These are phyloP conservation scores for Pteronotus mesoamericanus DNA, from an alignment of 2,797 vertebrate genomes.

Conservation along the genomic window DNA sequence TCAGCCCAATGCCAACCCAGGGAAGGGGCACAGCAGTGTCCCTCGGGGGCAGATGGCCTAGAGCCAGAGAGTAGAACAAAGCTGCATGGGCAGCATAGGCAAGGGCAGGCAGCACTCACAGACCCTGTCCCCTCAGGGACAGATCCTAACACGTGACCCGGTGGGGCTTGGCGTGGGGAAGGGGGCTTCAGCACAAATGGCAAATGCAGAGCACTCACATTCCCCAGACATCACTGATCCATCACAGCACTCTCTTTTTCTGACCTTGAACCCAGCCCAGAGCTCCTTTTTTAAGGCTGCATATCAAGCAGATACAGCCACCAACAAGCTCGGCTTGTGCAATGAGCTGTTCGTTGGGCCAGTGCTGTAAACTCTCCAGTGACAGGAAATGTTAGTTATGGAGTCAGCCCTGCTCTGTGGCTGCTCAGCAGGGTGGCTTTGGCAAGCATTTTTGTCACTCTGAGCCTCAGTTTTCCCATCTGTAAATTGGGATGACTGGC, in stretches of 20 bases:
- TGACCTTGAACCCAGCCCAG: not conserved
- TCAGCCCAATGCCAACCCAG: not conserved
- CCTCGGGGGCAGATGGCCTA: not conserved
- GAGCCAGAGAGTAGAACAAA: not conserved
- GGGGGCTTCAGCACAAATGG: not conserved
- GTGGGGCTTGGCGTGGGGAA: rapidly evolving
- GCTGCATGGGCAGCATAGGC: rapidly evolving
- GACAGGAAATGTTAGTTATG: not conserved
- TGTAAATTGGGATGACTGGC: not conserved
- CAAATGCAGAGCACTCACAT: rapidly evolving
- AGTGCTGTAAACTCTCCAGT: not conserved
- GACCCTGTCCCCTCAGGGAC: not conserved
- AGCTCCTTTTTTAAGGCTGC: not conserved
- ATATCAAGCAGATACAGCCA: not conserved
- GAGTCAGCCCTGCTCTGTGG: not conserved
- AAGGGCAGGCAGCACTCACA: not conserved
- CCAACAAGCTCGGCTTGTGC: not conserved
- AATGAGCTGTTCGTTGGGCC: not conserved
- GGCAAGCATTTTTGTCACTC: not conserved
- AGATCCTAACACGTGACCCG: not conserved
- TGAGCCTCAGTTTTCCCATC: not conserved
- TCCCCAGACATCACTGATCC: not conserved
- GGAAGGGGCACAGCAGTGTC: rapidly evolving
- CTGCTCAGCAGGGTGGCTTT: not conserved
- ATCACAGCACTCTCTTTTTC: not conserved